Conservation (phyloP, 1,140 invertebrate species). For the Anoplolepis gracilipes region DNA sequence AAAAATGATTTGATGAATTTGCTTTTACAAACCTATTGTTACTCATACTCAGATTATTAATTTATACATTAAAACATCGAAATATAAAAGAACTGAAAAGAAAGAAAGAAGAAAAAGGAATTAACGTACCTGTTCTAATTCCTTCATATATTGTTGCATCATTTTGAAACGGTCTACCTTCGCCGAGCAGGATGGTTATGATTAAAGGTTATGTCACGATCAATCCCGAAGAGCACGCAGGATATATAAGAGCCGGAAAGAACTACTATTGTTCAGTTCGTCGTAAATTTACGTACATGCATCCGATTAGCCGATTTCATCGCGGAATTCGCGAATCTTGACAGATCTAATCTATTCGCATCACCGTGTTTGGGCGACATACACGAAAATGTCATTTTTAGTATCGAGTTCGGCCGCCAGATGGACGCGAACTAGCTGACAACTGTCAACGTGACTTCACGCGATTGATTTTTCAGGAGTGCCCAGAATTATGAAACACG, state of each 20-base stretch:
- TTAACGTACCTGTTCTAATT: slow-evolving; percentile 90
- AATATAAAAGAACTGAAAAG: not conserved
- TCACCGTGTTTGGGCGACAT: not conserved
- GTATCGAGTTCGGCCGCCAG: too few species aligned
- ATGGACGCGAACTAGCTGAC: too few species aligned
- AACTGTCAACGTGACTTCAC: too few species aligned
- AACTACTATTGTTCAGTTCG: slow-evolving; percentile 5
- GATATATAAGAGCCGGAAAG: not conserved
- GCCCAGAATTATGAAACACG: too few species aligned
- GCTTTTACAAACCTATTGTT: too few species aligned
- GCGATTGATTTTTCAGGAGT: too few species aligned
- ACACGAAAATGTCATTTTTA: too few species aligned
- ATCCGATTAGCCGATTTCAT: slow-evolving; percentile 2
- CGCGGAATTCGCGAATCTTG: not conserved
- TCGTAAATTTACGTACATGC: slow-evolving; percentile 39
- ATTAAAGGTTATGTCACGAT: slow-evolving; percentile 37
- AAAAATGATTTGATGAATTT: too few species aligned
- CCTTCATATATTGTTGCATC: slow-evolving; percentile 94
- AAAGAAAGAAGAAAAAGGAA: not conserved
- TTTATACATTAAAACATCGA: slow-evolving; percentile 51
- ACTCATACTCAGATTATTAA: not conserved
- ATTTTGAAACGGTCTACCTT: slow-evolving; percentile 86
- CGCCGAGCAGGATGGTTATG: not conserved
- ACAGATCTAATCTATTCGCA: not conserved
- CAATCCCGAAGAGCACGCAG: not conserved